Conservation (phyloP, 2,113 vertebrate species). For the Eulacestoma nigropectus region DNA sequence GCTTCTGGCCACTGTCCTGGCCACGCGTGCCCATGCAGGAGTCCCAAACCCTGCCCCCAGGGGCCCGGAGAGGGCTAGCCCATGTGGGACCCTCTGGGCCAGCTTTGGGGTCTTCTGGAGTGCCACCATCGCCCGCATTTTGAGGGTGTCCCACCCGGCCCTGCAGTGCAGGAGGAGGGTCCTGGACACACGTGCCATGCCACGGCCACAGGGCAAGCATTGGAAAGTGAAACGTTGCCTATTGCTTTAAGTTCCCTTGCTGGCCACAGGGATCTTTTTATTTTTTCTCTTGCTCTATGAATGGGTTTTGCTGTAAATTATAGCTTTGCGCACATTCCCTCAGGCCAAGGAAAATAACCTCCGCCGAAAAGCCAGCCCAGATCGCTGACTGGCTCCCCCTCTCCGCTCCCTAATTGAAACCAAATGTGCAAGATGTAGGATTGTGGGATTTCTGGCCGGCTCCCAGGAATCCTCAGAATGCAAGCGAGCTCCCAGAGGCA, state of each 20-base stretch:
- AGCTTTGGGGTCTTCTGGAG: accelerated
- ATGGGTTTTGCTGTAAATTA: constrained; percentile 78
- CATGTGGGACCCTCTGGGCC: accelerated
- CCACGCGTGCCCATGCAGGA: accelerated
- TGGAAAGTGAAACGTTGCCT: not conserved
- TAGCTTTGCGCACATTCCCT: constrained; percentile 68
- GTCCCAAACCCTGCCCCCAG: not conserved
- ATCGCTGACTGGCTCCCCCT: constrained; percentile 72
- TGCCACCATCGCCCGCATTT: accelerated
- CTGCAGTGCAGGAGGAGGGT: not conserved
- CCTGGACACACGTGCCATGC: accelerated
- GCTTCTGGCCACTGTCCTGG: not conserved
- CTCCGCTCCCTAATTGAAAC: constrained; percentile 85
- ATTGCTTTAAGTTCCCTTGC: constrained; percentile 46
- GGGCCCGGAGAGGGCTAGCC: accelerated
- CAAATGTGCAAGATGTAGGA: constrained; percentile 89
- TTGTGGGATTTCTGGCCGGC: constrained; percentile 84
- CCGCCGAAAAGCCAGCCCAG: constrained; percentile 67
- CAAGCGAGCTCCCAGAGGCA: constrained; percentile 74
- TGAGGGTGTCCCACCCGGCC: not conserved
- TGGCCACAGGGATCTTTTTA: not conserved
- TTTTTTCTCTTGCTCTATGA: constrained; percentile 46
- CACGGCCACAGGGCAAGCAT: accelerated
- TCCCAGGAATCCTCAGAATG: constrained; percentile 85
- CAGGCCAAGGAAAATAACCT: constrained; percentile 76